These are phyloP conservation scores for Natator depressus DNA, from an alignment of 2,113 vertebrate species.

Conservation along the genomic window DNA sequence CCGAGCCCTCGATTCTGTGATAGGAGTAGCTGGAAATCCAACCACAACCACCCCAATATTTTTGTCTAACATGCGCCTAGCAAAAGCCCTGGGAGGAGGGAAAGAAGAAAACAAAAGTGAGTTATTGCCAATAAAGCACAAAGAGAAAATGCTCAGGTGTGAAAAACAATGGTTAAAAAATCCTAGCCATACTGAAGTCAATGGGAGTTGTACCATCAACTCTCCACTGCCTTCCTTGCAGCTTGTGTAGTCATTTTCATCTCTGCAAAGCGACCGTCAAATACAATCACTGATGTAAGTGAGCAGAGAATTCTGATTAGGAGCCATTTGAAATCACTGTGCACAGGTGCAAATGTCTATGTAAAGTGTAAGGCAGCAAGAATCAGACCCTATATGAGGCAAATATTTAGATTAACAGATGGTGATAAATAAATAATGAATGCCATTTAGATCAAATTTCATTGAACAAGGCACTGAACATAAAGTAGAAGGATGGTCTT, in stretches of 20 bases:
- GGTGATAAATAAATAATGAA: neutral
- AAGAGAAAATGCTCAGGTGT: constrained; percentile 26
- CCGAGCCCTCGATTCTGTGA: constrained; percentile 90
- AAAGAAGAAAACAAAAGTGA: neutral
- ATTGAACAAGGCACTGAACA: neutral
- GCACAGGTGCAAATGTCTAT: neutral
- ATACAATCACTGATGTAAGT: neutral
- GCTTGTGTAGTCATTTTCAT: neutral
- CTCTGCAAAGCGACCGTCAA: neutral
- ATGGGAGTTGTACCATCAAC: neutral
- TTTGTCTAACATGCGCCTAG: constrained; percentile 86
- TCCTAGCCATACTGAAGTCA: neutral
- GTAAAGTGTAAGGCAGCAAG: neutral
- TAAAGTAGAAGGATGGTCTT: neutral
- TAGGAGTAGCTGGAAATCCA: constrained; percentile 93
- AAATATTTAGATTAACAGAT: neutral
- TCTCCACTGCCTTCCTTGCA: neutral
- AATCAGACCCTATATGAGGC: neutral
- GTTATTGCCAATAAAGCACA: neutral
- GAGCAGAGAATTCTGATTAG: neutral
- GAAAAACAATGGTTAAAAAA: constrained; percentile 19
- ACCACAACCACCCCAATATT: constrained; percentile 93
- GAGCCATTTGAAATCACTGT: neutral
- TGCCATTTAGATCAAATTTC: neutral
- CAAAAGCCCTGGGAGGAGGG: constrained; percentile 84